Evolutionary conservation across 2,797 vertebrate species (phyloP).

Genomic region (Sciurus carolinensis): DNA sequence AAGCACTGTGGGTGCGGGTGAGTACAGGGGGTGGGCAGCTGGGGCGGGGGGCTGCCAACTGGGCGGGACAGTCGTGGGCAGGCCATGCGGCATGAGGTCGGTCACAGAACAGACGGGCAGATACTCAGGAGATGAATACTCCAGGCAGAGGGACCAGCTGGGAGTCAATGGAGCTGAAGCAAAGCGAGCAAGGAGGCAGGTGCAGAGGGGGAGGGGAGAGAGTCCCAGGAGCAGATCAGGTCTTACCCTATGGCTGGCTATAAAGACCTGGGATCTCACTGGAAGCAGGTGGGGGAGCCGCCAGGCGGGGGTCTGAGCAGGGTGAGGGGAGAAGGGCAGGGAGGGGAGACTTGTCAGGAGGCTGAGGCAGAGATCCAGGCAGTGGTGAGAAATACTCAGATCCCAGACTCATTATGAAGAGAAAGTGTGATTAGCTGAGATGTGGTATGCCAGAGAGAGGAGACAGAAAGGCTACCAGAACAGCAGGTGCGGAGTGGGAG

Average conservation of each 20-base stretch:
- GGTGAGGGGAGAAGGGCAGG: neutral
- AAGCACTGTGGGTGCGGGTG: neutral
- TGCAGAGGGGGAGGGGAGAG: no score
- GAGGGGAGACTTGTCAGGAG: neutral
- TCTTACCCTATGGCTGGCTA: neutral
- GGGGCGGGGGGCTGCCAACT: neutral
- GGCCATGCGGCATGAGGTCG: neutral
- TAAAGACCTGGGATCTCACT: neutral
- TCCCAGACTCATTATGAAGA: neutral
- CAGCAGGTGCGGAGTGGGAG: neutral
- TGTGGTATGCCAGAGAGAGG: neutral
- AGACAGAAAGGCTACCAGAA: accelerated
- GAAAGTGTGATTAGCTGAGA: neutral
- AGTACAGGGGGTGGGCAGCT: no score
- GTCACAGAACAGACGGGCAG: neutral
- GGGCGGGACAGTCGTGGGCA: no score
- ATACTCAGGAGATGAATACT: neutral
- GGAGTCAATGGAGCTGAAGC: neutral
- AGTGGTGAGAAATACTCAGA: neutral
- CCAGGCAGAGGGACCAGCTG: neutral
- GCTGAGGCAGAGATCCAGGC: neutral
- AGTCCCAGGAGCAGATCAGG: neutral
- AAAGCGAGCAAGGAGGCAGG: neutral
- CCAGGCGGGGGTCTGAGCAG: neutral
- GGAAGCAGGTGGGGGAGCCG: neutral